Evolutionary conservation across 2,888 invertebrate genomes (phyloP).

Genomic region (Cosmopolites sordidus): DNA sequence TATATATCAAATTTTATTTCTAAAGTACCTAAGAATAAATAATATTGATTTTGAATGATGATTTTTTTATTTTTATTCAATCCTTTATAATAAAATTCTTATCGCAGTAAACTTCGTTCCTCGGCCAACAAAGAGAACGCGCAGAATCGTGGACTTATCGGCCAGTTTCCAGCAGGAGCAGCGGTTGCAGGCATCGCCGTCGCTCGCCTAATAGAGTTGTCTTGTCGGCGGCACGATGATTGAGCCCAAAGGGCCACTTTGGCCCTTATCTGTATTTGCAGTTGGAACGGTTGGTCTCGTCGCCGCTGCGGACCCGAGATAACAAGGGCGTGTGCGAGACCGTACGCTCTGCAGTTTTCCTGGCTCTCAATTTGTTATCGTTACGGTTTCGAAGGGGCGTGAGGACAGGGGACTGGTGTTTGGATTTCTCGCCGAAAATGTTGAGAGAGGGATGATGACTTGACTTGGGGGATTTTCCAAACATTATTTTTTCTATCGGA

Average conservation of each 20-base stretch:
- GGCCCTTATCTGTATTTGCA: conserved; percentile 40
- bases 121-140: too few relatives aligned
- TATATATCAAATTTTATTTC: too few relatives aligned
- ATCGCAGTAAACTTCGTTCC: too few relatives aligned
- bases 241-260: conserved; percentile 27
- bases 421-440: conserved; percentile 15
- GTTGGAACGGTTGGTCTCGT: conserved; percentile 36
- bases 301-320: conserved; percentile 40
- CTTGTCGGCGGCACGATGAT: conserved; percentile 31
- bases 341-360: background rate
- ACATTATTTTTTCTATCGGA: too few relatives aligned
- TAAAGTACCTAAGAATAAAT: too few relatives aligned
- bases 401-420: conserved; percentile 12
- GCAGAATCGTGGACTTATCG: background rate
- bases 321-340: conserved; percentile 32
- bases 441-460: too few relatives aligned
- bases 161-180: background rate
- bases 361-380: conserved; percentile 24
- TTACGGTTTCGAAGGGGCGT: conserved; percentile 21
- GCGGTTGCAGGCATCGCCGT: background rate
- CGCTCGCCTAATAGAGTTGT: conserved; percentile 39
- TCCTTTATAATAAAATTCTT: too few relatives aligned
- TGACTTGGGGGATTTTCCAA: too few relatives aligned
- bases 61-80: too few relatives aligned
- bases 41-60: too few relatives aligned